A percentile compares a stretch with the other conserved stretches of the same genome.
Evolutionary conservation across 2,888 invertebrate genomes (phyloP).

Genomic region (Podotricha telesiphe): DNA sequence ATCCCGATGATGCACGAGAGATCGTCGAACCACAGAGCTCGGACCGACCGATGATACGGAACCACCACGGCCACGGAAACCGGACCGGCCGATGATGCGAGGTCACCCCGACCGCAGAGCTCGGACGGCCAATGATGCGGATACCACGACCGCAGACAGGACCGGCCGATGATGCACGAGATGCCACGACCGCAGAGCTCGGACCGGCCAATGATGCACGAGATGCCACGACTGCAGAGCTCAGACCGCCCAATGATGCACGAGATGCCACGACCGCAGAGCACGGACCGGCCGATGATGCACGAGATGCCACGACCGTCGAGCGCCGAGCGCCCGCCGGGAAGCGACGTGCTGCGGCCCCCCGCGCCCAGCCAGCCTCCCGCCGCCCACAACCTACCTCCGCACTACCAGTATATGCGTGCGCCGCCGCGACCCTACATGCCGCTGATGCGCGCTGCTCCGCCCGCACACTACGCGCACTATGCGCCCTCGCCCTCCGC

Average conservation of each 20-base stretch:
- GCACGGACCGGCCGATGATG: neutral
- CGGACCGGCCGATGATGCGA: conserved; percentile 5
- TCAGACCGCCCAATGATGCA: neutral
- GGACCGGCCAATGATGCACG: conserved; percentile 20
- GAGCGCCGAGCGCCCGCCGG: neutral
- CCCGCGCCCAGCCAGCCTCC: too few relatives aligned
- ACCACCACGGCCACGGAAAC: conserved; percentile 38
- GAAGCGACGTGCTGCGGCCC: conserved; percentile 31
- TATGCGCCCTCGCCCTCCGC: conserved; percentile 24
- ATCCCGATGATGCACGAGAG: neutral
- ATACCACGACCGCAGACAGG: too few relatives aligned
- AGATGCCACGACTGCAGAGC: conserved; percentile 39
- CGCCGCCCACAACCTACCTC: conserved; percentile 39
- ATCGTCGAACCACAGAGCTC: neutral
- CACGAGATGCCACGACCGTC: conserved; percentile 43
- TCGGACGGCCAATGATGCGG: too few relatives aligned
- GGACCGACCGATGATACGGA: conserved; percentile 13
- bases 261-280: conserved; percentile 32
- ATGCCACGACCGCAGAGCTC: neutral
- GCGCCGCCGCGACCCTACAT: conserved; percentile 37
- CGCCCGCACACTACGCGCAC: too few relatives aligned
- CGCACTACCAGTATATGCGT: conserved; percentile 50
- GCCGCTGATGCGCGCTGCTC: conserved; percentile 28
- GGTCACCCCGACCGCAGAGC: too few relatives aligned
- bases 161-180: neutral